These are phyloP conservation scores for Neocrepidodera transversa DNA, from an alignment of 2,888 invertebrate genomes.

Conservation along the genomic window DNA sequence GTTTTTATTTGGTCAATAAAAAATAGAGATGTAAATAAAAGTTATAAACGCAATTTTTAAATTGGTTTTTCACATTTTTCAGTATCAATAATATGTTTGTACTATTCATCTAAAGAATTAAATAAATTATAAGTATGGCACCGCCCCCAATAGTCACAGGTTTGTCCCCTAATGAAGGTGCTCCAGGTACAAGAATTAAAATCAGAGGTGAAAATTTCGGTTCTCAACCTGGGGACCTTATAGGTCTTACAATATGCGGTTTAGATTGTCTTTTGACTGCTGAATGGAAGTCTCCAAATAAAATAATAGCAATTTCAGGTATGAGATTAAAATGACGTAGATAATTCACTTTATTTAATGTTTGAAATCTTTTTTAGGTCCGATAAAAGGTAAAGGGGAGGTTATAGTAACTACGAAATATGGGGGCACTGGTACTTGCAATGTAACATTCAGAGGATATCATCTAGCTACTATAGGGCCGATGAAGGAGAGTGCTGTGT, in stretches of 20 bases:
- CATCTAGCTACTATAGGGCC: conserved; percentile 72
- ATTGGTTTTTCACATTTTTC: too few species aligned
- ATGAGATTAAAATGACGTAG: conserved; percentile 61
- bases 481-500: conserved; percentile 96
- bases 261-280: conserved; percentile 94
- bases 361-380: conserved; percentile 63
- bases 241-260: conserved; percentile 92
- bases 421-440: conserved; percentile 88
- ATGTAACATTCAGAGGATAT: conserved; percentile 80
- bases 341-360: neutral
- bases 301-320: conserved; percentile 95
- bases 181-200: conserved; percentile 93
- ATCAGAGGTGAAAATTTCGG: conserved; percentile 97
- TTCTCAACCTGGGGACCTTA: conserved; percentile 80
- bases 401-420: conserved; percentile 87
- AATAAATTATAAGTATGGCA: conserved; percentile 64
- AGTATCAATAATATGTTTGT: too few species aligned
- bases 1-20: too few species aligned
- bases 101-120: too few species aligned
- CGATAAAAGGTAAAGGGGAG: conserved; percentile 89
- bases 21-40: too few species aligned
- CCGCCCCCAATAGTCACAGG: conserved; percentile 92
- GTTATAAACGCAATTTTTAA: too few species aligned
- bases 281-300: conserved; percentile 97
- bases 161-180: conserved; percentile 97